Evolutionary conservation across 2,797 vertebrate species (phyloP).

Genomic region (Pangasius macronema): DNA sequence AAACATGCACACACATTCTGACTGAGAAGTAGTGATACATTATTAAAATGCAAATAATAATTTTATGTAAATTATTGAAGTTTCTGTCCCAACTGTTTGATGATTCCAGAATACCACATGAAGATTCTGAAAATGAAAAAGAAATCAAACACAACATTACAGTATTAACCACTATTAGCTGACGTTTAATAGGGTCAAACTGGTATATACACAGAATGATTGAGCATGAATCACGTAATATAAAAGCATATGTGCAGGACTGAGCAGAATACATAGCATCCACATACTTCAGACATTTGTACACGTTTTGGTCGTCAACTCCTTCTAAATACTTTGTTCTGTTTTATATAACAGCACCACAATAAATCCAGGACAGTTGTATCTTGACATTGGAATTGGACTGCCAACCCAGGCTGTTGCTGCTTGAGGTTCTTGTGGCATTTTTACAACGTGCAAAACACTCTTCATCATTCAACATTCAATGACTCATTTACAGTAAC

Average conservation of each 20-base stretch:
- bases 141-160: background rate
- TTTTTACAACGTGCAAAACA: background rate
- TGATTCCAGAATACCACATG: no score
- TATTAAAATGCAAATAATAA: background rate
- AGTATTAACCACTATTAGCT: conserved; percentile 11
- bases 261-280: conserved; percentile 33
- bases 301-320: conserved; percentile 39
- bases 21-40: no score
- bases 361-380: conserved; percentile 1
- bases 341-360: background rate
- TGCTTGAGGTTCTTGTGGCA: conserved; percentile 1
- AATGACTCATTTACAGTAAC: background rate
- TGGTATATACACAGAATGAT: conserved; percentile 42
- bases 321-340: background rate
- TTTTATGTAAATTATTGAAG: background rate
- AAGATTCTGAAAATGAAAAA: background rate
- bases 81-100: background rate
- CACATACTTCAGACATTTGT: conserved; percentile 17
- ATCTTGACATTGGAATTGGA: background rate
- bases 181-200: conserved; percentile 44
- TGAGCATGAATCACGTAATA: conserved; percentile 36
- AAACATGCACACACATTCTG: background rate
- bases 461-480: background rate
- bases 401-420: background rate
- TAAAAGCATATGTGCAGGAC: conserved; percentile 32